Percentiles rank a stretch among this genome's conserved stretches.
Evolutionary conservation across 2,113 vertebrate species (phyloP).

Genomic region (Gymnobelideus leadbeateri): DNA sequence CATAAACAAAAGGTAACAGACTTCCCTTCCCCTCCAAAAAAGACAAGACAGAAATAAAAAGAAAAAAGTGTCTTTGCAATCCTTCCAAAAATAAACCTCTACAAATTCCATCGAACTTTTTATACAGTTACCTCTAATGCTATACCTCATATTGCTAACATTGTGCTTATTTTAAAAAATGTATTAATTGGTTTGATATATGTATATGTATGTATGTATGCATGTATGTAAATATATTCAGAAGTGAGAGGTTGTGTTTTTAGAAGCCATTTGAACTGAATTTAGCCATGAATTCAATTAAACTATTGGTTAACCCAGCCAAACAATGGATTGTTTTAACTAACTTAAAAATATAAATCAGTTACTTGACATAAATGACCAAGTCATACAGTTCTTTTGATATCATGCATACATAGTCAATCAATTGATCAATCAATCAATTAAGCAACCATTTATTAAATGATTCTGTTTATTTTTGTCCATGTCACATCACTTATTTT

Average conservation of each 20-base stretch:
- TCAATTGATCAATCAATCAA: background rate
- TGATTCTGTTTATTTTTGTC: background rate
- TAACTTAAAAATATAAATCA: background rate
- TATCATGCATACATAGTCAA: background rate
- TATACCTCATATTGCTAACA: background rate
- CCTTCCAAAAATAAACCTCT: background rate
- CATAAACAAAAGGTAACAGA: background rate
- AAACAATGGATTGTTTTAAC: background rate
- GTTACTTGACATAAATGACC: background rate
- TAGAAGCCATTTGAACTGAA: background rate
- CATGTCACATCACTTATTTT: background rate
- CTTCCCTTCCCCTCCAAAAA: background rate
- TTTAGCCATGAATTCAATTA: background rate
- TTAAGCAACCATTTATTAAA: background rate
- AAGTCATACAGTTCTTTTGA: background rate
- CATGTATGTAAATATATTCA: background rate
- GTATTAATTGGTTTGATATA: background rate
- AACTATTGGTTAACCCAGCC: background rate
- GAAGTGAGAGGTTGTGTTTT: background rate
- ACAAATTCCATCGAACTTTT: background rate
- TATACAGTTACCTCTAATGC: background rate
- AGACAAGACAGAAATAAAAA: background rate
- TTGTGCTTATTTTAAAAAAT: background rate
- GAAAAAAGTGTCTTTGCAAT: background rate
- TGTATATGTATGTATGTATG: too few species aligned